Evolutionary conservation across 2,797 vertebrate genomes (phyloP).

Genomic region (Scolopax bukidnonensis): DNA sequence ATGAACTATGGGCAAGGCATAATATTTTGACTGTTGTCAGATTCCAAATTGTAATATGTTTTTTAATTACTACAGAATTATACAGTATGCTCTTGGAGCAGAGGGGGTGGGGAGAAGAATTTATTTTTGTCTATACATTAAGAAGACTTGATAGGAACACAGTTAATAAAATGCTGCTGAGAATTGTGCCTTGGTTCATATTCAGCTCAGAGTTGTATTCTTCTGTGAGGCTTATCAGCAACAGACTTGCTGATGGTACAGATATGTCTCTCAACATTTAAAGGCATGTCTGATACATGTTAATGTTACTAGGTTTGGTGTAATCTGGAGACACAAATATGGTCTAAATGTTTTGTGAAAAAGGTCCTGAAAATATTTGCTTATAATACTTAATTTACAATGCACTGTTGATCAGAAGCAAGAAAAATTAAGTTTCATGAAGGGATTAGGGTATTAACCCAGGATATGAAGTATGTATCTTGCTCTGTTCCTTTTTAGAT

Average conservation of each 20-base stretch:
- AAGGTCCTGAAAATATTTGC: neutral
- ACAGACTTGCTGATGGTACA: neutral
- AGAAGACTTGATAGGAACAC: neutral
- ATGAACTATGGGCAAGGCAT: neutral
- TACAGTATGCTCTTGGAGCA: accelerated
- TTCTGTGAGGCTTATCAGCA: neutral
- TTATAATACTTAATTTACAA: neutral
- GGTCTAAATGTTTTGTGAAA: neutral
- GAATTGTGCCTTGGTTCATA: neutral
- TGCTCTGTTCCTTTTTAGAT: neutral
- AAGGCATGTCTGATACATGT: accelerated
- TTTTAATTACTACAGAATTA: neutral
- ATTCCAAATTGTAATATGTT: neutral
- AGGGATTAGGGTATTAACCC: neutral
- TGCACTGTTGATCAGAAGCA: neutral
- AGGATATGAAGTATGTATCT: neutral
- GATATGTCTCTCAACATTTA: neutral
- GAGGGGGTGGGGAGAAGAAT: neutral
- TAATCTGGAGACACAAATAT: neutral
- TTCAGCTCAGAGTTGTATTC: neutral
- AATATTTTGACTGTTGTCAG: neutral
- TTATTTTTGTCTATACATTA: neutral
- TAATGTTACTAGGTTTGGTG: neutral
- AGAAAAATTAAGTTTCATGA: neutral
- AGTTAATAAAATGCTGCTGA: neutral